These are phyloP conservation scores for Catostylus mosaicus DNA, from an alignment of 30 jellyfish, hydroid and myxozoan genomes.

Conservation along the genomic window DNA sequence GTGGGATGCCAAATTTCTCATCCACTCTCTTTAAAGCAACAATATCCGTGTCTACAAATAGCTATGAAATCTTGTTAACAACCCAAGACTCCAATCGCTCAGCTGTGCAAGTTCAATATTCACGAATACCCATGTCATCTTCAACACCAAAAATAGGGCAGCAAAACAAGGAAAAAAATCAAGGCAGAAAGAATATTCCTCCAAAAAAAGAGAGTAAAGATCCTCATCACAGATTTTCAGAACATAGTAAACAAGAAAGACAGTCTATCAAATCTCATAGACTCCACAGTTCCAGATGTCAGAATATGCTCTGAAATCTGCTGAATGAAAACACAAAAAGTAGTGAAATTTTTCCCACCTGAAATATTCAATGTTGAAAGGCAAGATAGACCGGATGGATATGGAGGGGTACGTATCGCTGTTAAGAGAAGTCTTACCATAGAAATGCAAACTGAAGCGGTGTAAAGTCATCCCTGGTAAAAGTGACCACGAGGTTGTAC, in stretches of 20 bases:
- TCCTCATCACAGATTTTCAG: not conserved
- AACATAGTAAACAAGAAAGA: constrained; percentile 20
- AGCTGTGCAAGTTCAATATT: not conserved
- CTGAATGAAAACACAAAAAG: not conserved
- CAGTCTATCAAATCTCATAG: constrained; percentile 1
- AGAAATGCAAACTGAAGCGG: constrained; percentile 1
- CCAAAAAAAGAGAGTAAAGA: not conserved
- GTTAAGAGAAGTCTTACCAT: constrained; percentile 3
- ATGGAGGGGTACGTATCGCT: constrained; percentile 36
- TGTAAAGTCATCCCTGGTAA: constrained; percentile 16
- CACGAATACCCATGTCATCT: not conserved
- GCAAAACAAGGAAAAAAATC: not conserved
- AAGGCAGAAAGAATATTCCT: not conserved
- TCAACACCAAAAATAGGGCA: constrained; percentile 4
- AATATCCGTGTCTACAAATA: constrained; percentile 6
- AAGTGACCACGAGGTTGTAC: constrained; percentile 11
- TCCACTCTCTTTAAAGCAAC: constrained; percentile 3
- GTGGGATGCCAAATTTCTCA: constrained; percentile 45
- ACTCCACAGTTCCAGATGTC: constrained; percentile 18
- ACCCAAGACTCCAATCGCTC: not conserved
- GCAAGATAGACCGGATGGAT: constrained; percentile 16
- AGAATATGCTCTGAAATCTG: constrained; percentile 8
- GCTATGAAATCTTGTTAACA: not conserved
- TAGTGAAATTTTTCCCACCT: constrained; percentile 11
- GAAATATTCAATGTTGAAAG: not conserved